Percentiles rank a stretch among this genome's conserved stretches.
These are phyloP conservation scores for Carabus problematicus DNA, from an alignment of 2,888 invertebrate genomes.

Conservation along the genomic window DNA sequence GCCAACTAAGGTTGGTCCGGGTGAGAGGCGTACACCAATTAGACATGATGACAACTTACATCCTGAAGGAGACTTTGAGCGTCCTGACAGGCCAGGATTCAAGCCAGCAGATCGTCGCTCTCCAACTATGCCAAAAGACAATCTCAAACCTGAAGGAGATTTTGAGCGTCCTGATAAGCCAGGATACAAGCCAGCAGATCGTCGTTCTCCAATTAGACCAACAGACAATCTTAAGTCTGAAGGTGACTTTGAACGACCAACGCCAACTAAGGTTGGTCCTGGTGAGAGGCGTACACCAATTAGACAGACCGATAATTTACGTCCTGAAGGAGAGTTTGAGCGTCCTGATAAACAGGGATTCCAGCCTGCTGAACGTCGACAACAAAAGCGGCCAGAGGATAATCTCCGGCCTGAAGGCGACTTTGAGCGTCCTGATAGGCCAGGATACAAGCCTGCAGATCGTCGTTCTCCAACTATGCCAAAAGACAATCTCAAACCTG, in stretches of 20 bases:
- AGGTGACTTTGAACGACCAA: conserved; percentile 61
- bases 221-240: conserved; percentile 49
- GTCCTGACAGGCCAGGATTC: conserved; percentile 53
- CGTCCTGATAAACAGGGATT: conserved; percentile 54
- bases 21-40: conserved; percentile 58
- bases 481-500: conserved; percentile 71
- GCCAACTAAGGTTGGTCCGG: conserved; percentile 56
- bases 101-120: conserved; percentile 58
- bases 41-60: conserved; percentile 65
- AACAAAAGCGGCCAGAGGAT: conserved; percentile 58
- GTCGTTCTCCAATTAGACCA: conserved; percentile 54
- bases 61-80: conserved; percentile 65
- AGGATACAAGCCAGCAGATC: conserved; percentile 56
- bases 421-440: conserved; percentile 52
- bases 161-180: conserved; percentile 58
- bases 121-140: conserved; percentile 49
- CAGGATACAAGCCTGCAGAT: conserved; percentile 57
- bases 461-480: conserved; percentile 57
- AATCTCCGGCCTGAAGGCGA: conserved; percentile 60
- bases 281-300: conserved; percentile 69
- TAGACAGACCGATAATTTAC: conserved; percentile 71
- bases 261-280: conserved; percentile 58
- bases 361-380: conserved; percentile 58
- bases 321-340: conserved; percentile 59
- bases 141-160: conserved; percentile 55